Evolutionary conservation across 2,888 invertebrate genomes (phyloP).

Genomic region (Geotrupes spiniger): DNA sequence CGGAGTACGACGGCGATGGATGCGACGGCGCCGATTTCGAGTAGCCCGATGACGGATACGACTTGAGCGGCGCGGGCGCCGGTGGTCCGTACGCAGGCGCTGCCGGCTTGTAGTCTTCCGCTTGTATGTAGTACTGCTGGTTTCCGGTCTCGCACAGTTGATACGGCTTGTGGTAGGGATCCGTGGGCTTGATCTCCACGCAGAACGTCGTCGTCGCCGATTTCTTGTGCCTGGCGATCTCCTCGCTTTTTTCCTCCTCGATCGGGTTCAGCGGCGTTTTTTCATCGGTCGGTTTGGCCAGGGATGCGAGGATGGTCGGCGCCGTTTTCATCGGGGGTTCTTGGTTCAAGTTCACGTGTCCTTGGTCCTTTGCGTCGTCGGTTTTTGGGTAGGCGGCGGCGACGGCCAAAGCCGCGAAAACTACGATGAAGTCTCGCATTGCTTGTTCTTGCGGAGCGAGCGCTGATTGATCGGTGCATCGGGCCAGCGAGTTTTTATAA

Average conservation of each 20-base stretch:
- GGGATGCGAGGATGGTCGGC: background rate
- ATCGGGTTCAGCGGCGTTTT: slow-evolving; percentile 12
- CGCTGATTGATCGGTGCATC: slow-evolving; percentile 8
- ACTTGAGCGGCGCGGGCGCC: background rate
- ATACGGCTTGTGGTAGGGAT: slow-evolving; percentile 45
- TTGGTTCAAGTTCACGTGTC: slow-evolving; percentile 2
- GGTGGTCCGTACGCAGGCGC: slow-evolving; percentile 16
- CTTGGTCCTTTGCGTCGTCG: background rate
- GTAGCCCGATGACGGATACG: too few relatives aligned
- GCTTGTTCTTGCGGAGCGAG: slow-evolving; percentile 16
- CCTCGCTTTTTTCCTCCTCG: slow-evolving; percentile 21
- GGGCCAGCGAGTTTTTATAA: slow-evolving; percentile 11
- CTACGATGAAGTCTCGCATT: slow-evolving; percentile 25
- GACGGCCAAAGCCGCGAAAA: slow-evolving; percentile 14
- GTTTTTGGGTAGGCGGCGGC: slow-evolving; percentile 4
- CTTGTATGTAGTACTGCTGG: slow-evolving; percentile 21
- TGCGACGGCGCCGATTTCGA: slow-evolving; percentile 8
- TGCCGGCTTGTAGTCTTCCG: slow-evolving; percentile 19
- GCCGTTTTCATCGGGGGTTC: background rate
- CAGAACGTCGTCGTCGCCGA: slow-evolving; percentile 51
- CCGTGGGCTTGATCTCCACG: slow-evolving; percentile 49
- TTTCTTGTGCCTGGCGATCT: slow-evolving; percentile 41
- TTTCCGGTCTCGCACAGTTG: slow-evolving; percentile 44
- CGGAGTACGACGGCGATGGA: slow-evolving; percentile 16
- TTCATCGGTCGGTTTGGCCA: background rate